Evolutionary conservation across 2,888 invertebrate species (phyloP), one percentile per base, ranked within the genome.

Genomic region (Noctua janthina): DNA sequence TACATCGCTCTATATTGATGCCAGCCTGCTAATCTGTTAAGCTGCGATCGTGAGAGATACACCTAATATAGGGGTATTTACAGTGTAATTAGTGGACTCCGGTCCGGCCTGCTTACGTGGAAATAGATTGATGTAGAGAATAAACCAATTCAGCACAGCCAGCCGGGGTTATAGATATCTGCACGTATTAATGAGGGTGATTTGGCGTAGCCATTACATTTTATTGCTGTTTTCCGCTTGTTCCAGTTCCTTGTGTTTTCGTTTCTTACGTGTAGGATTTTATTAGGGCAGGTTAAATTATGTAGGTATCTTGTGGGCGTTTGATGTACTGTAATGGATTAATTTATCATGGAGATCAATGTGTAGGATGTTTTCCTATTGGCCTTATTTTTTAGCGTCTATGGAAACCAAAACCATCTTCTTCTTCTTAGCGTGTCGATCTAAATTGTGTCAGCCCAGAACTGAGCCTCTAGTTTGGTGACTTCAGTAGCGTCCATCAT

Each of bases 121-220:
- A 88, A 87, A 88, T 87, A 88, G 83, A 89, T 89, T 89, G 88
- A 89, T 88, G 88, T 81, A 64, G 79, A 82, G 83, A 88, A 89
- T 89, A 82, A 85, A 89, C 83, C 83, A 86, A 83, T 88, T 79
- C 78, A 80, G 82, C 76, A 73, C 80, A 79, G 75, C 82, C 69
- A 73, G 64, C 66, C 56, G 69, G 85, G 85, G 80, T 88, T 85
- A 82, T 83, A 85, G 84, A 83, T 86, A 89, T 84, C 82, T 81
- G 59, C 78, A 81, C 78, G 86, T 84, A 89, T 89, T 89, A 89
- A 89, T 88, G 83, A 74, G 54, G 74, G 76, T 78, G 78, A 82
- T 88, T 85, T 80, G 51, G 69, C 43, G 75, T 72, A 70, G 74
- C 68, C 76, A 79, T 82, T 77, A 83, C 81, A 85, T 85, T 89